A percentile compares a stretch with the other conserved stretches of the same genome.
These are phyloP conservation scores for Drosophila nannoptera DNA, from an alignment of 1,140 invertebrate species.

Conservation along the genomic window DNA sequence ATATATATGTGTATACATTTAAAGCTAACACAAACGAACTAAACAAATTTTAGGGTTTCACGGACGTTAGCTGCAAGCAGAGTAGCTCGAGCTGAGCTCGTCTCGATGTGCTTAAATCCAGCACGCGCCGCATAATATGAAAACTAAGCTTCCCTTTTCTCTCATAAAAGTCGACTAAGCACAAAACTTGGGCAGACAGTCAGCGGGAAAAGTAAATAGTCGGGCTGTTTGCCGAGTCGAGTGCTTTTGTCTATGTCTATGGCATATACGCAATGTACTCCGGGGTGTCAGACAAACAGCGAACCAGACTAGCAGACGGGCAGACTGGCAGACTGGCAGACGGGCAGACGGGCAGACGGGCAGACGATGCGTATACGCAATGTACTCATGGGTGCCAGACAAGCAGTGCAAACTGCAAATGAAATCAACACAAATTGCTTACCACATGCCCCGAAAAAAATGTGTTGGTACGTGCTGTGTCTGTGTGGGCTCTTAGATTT, in stretches of 20 bases:
- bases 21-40: background rate
- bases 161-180: conserved; percentile 55
- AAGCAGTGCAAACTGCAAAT: conserved; percentile 70
- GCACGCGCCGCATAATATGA: conserved; percentile 2
- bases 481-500: conserved; percentile 57
- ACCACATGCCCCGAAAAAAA: conserved; percentile 55
- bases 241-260: conserved; percentile 11
- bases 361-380: conserved; percentile 68
- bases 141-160: conserved; percentile 17
- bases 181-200: conserved; percentile 48
- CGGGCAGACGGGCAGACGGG: too few relatives aligned
- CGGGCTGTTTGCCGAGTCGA: conserved; percentile 14
- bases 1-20: background rate
- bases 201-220: conserved; percentile 17
- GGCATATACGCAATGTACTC: conserved; percentile 58
- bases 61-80: background rate
- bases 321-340: too few relatives aligned
- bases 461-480: conserved; percentile 52
- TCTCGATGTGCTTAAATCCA: conserved; percentile 4
- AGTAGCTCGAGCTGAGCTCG: conserved; percentile 4
- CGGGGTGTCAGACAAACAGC: too few relatives aligned
- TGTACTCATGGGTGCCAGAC: conserved; percentile 18
- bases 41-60: background rate
- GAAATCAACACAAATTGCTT: conserved; percentile 74
- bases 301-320: too few relatives aligned